Evolutionary conservation across 2,888 invertebrate genomes (phyloP).

Genomic region (Halictus ligatus): DNA sequence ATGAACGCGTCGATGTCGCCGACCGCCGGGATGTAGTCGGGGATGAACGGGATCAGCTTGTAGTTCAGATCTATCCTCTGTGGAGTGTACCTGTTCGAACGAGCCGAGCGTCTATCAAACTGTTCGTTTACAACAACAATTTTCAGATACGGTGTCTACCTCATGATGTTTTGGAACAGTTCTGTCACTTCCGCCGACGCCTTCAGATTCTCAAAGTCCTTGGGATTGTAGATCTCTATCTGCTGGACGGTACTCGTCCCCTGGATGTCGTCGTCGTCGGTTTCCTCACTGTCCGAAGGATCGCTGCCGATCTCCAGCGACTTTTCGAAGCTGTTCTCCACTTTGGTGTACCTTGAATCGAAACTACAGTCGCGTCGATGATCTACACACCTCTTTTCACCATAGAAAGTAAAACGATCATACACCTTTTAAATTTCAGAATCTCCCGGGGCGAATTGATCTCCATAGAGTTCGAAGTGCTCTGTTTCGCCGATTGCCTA

Average conservation of each 20-base stretch:
- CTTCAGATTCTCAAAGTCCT: slow-evolving; percentile 92
- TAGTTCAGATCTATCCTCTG: slow-evolving; percentile 96
- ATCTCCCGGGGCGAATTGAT: slow-evolving; percentile 71
- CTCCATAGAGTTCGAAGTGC: slow-evolving; percentile 49
- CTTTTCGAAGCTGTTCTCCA: slow-evolving; percentile 55
- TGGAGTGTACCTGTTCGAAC: slow-evolving; percentile 91
- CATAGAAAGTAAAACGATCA: neutral
- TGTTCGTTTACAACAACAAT: neutral
- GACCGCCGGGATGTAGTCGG: slow-evolving; percentile 98
- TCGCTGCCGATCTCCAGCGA: slow-evolving; percentile 75
- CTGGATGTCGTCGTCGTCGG: slow-evolving; percentile 80
- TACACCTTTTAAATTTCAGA: slow-evolving; percentile 65
- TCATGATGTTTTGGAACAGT: slow-evolving; percentile 95
- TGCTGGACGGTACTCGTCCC: slow-evolving; percentile 71
- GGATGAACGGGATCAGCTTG: slow-evolving; percentile 96
- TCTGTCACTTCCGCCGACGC: slow-evolving; percentile 95
- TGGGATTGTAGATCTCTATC: slow-evolving; percentile 89
- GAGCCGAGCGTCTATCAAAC: neutral
- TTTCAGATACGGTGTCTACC: slow-evolving; percentile 86
- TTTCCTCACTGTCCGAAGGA: slow-evolving; percentile 81
- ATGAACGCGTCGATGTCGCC: slow-evolving; percentile 99
- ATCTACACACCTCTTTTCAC: neutral
- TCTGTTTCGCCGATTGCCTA: slow-evolving; percentile 47
- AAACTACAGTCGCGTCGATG: neutral
- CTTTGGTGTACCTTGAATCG: slow-evolving; percentile 46